A percentile compares a stretch with the other conserved stretches of the same genome.
Evolutionary conservation across 1,140 invertebrate species (phyloP).

Genomic region (Aphelenchoides fujianensis): DNA sequence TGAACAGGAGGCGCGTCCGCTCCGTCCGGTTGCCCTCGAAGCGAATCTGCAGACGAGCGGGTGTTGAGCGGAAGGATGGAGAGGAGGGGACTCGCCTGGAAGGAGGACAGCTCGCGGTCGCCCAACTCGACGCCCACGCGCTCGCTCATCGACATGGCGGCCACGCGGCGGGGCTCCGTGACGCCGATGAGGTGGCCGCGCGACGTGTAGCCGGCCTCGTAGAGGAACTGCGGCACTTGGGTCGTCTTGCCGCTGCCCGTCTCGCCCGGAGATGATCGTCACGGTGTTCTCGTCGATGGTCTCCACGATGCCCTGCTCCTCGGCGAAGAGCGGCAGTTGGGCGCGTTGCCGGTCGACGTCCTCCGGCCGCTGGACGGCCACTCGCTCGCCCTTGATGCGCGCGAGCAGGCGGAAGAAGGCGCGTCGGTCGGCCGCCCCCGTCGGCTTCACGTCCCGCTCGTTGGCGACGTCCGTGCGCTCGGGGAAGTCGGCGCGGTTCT

Average conservation of each 20-base stretch:
- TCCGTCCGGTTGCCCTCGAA: slow-evolving; percentile 88
- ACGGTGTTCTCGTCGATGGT: slow-evolving; percentile 87
- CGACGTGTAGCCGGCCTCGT: slow-evolving; percentile 88
- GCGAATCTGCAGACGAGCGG: too few species aligned
- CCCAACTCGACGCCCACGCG: slow-evolving; percentile 87
- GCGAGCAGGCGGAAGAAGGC: slow-evolving; percentile 25
- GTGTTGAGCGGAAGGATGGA: too few species aligned
- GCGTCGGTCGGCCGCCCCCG: not conserved
- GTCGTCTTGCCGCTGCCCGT: slow-evolving; percentile 95
- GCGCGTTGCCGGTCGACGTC: slow-evolving; percentile 43
- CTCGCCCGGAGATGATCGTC: slow-evolving; percentile 79
- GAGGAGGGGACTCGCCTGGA: slow-evolving; percentile 71
- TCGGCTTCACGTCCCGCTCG: not conserved
- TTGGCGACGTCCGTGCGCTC: not conserved
- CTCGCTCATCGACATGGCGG: slow-evolving; percentile 91
- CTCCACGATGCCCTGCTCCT: slow-evolving; percentile 97
- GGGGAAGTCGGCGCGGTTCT: not conserved
- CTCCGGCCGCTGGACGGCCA: slow-evolving; percentile 35
- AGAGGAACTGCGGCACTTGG: slow-evolving; percentile 90
- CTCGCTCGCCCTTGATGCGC: slow-evolving; percentile 50
- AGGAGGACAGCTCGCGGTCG: slow-evolving; percentile 78
- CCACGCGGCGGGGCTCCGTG: slow-evolving; percentile 92
- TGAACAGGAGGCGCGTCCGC: slow-evolving; percentile 92
- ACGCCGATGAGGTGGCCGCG: slow-evolving; percentile 80
- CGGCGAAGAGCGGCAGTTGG: slow-evolving; percentile 87